A percentile compares a stretch with the other conserved stretches of the same genome.
phyloP scores from a whole-genome alignment of 1,140 invertebrate species.

The Whitmania pigra region DNA sequence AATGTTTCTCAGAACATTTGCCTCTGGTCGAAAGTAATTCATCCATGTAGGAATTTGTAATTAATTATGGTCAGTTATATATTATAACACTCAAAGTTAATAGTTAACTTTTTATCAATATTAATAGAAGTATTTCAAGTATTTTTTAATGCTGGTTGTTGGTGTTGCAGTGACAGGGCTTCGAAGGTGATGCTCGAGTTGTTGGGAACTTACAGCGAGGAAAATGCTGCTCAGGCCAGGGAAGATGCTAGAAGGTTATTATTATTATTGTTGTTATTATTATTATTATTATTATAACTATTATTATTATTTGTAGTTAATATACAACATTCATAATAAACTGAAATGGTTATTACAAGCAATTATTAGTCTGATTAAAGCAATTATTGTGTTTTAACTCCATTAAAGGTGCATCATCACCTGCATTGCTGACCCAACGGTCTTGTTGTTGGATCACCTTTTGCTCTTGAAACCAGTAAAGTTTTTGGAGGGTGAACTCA shows the following conservation, averaged over 20 bases:
- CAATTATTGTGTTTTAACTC: too few relatives aligned
- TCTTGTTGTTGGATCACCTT: constrained; percentile 84
- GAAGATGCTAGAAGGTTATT: constrained; percentile 75
- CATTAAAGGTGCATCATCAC: constrained; percentile 66
- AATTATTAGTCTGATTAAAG: too few relatives aligned
- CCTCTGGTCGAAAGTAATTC: too few relatives aligned
- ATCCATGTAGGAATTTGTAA: too few relatives aligned
- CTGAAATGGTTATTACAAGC: too few relatives aligned
- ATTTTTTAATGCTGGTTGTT: too few relatives aligned
- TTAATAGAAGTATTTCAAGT: too few relatives aligned
- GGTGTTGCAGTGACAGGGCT: constrained; percentile 66
- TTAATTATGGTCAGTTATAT: too few relatives aligned
- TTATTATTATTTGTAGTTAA: neutral
- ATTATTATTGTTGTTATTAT: neutral
- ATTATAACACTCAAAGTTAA: too few relatives aligned
- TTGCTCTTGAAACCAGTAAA: constrained; percentile 82
- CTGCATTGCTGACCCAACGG: constrained; percentile 81
- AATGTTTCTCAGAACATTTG: too few relatives aligned
- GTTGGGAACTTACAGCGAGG: constrained; percentile 82
- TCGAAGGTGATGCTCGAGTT: constrained; percentile 92
- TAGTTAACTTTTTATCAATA: too few relatives aligned
- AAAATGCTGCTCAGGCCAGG: constrained; percentile 86
- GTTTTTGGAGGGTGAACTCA: constrained; percentile 83
- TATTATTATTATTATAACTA: neutral
- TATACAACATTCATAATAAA: too few relatives aligned